These are phyloP conservation scores for Sorex maritimensis DNA, from an alignment of 2,797 vertebrate genomes.

Conservation along the genomic window DNA sequence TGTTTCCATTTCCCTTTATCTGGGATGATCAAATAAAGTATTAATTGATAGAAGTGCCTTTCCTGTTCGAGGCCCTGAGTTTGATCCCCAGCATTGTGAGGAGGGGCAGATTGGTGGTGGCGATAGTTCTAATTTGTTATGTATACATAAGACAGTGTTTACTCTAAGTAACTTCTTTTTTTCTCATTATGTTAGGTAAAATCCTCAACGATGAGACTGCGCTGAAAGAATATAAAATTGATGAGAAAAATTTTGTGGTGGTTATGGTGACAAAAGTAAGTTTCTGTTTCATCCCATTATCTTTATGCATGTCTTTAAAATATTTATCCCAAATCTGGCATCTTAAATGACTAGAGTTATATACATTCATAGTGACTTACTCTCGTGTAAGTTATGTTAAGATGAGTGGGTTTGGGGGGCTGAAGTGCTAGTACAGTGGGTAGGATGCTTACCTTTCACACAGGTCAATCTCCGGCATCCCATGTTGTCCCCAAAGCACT, in stretches of 20 bases:
- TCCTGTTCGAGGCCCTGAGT: not conserved
- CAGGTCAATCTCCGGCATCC: no score
- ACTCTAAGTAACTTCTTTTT: slow-evolving; percentile 53
- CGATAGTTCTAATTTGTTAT: slow-evolving; percentile 1
- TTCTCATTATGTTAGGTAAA: slow-evolving; percentile 93
- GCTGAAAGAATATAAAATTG: slow-evolving; percentile 98
- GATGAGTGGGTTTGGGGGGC: slow-evolving; percentile 20
- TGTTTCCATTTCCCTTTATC: slow-evolving; percentile 51
- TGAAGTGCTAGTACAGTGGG: no score
- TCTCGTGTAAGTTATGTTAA: slow-evolving; percentile 21
- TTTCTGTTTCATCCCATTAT: slow-evolving; percentile 66
- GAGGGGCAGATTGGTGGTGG: not conserved
- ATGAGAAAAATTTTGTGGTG: slow-evolving; percentile 99
- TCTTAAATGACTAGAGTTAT: not conserved
- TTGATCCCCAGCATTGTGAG: no score
- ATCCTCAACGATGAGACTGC: slow-evolving; percentile 96
- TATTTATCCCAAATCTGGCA: not conserved
- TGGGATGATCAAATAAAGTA: not conserved
- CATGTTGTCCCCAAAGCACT: no score
- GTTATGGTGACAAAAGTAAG: slow-evolving; percentile 99
- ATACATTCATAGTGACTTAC: not conserved
- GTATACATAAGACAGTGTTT: not conserved
- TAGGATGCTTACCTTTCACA: no score
- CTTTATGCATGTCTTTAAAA: slow-evolving; percentile 8
- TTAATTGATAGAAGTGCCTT: slow-evolving; percentile 58